These are phyloP conservation scores for Hoplias malabaricus DNA, from an alignment of 2,113 vertebrate species.

Conservation along the genomic window DNA sequence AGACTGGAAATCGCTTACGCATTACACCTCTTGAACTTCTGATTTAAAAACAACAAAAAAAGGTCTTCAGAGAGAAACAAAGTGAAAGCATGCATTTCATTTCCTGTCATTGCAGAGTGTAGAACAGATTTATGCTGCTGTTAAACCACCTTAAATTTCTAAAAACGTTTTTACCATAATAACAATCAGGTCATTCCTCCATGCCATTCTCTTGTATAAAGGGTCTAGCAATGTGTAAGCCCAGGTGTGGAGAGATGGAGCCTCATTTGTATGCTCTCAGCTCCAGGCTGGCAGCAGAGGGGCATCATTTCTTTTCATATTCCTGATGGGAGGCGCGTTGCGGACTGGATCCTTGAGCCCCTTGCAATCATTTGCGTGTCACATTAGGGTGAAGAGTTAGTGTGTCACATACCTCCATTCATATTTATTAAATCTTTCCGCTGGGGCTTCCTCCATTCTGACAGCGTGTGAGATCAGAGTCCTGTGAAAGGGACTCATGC, in stretches of 20 bases:
- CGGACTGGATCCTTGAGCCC: conserved; percentile 25
- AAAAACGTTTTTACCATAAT: background rate
- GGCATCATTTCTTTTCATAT: conserved; percentile 32
- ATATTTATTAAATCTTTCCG: conserved; percentile 3
- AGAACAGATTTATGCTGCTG: background rate
- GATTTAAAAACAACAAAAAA: background rate
- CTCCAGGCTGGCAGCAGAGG: background rate
- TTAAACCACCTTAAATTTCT: background rate
- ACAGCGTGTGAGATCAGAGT: background rate
- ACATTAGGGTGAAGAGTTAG: conserved; percentile 16
- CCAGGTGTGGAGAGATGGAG: conserved; percentile 30
- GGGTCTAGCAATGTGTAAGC: background rate
- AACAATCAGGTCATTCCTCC: background rate
- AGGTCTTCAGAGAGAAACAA: background rate
- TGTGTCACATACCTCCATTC: background rate
- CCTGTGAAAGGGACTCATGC: background rate
- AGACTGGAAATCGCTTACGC: background rate
- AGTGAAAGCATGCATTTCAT: no score
- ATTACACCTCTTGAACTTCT: background rate
- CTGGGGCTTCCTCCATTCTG: background rate
- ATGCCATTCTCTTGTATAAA: background rate
- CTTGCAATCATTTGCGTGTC: conserved; percentile 19
- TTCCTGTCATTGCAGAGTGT: background rate
- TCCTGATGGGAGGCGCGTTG: conserved; percentile 24
- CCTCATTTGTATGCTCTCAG: conserved; percentile 22